These are phyloP conservation scores for Amblyopsis hoosieri DNA, from an alignment of 2,797 vertebrate genomes.

Conservation along the genomic window DNA sequence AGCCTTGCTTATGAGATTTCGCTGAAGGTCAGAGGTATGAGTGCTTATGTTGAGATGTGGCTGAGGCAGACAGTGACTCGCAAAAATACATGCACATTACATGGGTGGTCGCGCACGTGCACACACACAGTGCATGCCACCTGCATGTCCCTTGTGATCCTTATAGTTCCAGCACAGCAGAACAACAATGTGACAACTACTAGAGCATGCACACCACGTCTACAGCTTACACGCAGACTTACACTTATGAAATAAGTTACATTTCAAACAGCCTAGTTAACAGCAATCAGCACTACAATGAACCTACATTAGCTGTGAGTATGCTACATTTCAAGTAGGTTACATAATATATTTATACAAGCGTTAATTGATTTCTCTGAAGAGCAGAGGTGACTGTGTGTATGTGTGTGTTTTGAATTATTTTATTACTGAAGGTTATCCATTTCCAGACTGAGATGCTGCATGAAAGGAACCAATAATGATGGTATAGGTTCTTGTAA, in stretches of 20 bases:
- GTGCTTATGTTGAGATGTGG: not conserved
- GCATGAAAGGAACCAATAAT: conserved; percentile 5
- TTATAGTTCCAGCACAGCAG: conserved; percentile 40
- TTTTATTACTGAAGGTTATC: not conserved
- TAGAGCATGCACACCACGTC: too few relatives aligned
- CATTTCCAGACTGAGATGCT: not conserved
- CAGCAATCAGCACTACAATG: too few relatives aligned
- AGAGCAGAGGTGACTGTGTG: too few relatives aligned
- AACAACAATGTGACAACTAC: too few relatives aligned
- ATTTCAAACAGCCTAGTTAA: too few relatives aligned
- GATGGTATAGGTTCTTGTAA: not conserved
- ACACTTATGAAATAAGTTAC: too few relatives aligned
- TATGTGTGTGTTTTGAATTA: too few relatives aligned
- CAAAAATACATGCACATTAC: not conserved
- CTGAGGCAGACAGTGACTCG: not conserved
- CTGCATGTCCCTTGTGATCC: conserved; percentile 29
- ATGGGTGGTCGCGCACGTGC: not conserved
- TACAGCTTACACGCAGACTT: too few relatives aligned
- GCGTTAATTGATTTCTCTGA: too few relatives aligned
- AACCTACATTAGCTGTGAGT: too few relatives aligned
- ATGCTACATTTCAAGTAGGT: too few relatives aligned
- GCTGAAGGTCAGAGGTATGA: not conserved
- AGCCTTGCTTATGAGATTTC: not conserved
- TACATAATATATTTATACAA: too few relatives aligned
- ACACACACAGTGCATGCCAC: conserved; percentile 5